Percentiles rank a stretch among this genome's conserved stretches.
phyloP scores from a whole-genome alignment of 2,113 vertebrate species.

The Chlorodrepanis virens region DNA sequence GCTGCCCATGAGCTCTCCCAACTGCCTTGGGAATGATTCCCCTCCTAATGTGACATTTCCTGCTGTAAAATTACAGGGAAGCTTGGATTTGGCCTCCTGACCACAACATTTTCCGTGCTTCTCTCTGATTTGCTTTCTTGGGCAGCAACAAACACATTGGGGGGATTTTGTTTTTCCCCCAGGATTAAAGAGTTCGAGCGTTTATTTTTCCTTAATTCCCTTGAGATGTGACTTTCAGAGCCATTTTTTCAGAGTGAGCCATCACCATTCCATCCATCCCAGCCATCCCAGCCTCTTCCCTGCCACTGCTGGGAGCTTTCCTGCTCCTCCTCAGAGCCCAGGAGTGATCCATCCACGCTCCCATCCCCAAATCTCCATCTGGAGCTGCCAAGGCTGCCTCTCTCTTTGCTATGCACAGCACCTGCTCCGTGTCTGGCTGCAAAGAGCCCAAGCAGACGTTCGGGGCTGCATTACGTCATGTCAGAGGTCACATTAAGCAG shows the following conservation, averaged over 20 bases:
- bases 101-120: background rate
- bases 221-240: background rate
- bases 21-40: background rate
- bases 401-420: slow-evolving; percentile 37
- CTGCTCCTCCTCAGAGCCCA: background rate
- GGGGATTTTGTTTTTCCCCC: accelerated
- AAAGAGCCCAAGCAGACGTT: background rate
- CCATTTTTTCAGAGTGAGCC: background rate
- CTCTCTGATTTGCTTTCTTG: background rate
- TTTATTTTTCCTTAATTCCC: background rate
- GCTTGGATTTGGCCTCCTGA: background rate
- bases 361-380: background rate
- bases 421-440: slow-evolving; percentile 33
- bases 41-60: accelerated
- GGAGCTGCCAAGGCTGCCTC: background rate
- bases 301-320: background rate
- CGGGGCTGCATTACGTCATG: slow-evolving; percentile 30
- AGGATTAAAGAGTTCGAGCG: background rate
- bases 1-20: background rate
- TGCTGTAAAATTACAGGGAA: background rate
- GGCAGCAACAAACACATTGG: accelerated
- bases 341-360: background rate
- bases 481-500: slow-evolving; percentile 45
- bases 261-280: background rate
- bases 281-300: background rate